These are phyloP conservation scores for Psittacula cyanocephala DNA, from an alignment of 2,113 vertebrate genomes.

Conservation along the genomic window DNA sequence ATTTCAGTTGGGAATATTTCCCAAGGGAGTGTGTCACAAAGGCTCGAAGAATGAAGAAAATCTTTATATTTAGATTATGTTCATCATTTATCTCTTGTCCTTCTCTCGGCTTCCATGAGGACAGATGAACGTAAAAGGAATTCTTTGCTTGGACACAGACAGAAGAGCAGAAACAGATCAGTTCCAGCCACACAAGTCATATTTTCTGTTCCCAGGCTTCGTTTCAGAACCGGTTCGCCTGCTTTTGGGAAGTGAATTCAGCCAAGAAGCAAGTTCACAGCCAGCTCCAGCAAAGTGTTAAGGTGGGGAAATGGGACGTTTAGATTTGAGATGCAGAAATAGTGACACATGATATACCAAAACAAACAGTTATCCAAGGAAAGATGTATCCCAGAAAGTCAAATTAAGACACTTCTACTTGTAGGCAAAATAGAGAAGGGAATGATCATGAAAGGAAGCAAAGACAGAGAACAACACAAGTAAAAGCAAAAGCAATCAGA, in stretches of 20 bases:
- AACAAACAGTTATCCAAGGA: neutral
- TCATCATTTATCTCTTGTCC: constrained; percentile 35
- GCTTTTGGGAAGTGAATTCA: neutral
- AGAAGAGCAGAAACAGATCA: neutral
- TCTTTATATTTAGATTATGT: constrained; percentile 31
- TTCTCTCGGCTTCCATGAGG: neutral
- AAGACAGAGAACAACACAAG: neutral
- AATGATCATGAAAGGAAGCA: neutral
- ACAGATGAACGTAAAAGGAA: constrained; percentile 39
- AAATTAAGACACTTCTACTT: neutral
- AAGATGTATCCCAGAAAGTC: neutral
- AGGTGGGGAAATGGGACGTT: neutral
- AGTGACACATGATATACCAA: fast-evolving
- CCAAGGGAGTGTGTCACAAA: neutral
- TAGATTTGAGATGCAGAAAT: neutral
- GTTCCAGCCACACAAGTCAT: neutral
- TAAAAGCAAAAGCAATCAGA: neutral
- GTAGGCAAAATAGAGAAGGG: neutral
- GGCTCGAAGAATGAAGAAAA: constrained; percentile 8
- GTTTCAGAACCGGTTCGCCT: fast-evolving
- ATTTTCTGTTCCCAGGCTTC: neutral
- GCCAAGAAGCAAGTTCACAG: neutral
- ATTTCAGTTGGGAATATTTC: neutral
- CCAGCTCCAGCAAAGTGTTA: neutral
- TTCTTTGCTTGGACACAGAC: neutral